phyloP scores from a whole-genome alignment of 2,888 invertebrate species.

The Patella depressa region DNA sequence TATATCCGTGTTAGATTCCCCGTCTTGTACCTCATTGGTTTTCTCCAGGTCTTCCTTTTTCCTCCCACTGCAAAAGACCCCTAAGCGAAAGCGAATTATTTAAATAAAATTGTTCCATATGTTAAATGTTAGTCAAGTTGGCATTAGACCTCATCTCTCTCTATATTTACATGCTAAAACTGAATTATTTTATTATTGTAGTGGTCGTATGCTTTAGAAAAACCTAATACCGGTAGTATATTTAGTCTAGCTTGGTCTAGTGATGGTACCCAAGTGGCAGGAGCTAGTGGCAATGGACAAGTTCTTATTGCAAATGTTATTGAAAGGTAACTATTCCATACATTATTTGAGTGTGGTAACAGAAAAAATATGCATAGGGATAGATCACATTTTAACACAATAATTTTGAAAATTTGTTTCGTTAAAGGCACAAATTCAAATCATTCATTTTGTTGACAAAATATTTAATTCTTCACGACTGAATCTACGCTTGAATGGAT shows the following conservation, averaged over 20 bases:
- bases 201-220: constrained; percentile 95
- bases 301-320: constrained; percentile 92
- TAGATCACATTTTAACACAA: neutral
- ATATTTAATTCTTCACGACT: too few relatives aligned
- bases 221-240: constrained; percentile 90
- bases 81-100: neutral
- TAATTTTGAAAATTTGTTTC: neutral
- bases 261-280: constrained; percentile 95
- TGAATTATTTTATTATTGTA: constrained; percentile 69
- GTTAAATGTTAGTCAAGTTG: neutral
- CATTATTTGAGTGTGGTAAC: too few relatives aligned
- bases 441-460: too few relatives aligned
- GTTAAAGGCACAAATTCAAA: too few relatives aligned
- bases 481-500: too few relatives aligned
- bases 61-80: neutral
- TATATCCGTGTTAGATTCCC: neutral
- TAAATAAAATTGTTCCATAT: neutral
- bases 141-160: neutral
- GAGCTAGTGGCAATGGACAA: constrained; percentile 93
- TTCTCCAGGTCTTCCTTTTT: neutral
- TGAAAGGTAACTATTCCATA: constrained; percentile 77
- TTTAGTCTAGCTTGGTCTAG: constrained; percentile 92
- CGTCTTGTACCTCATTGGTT: neutral
- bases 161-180: neutral
- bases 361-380: neutral